Percentiles rank a stretch among this genome's conserved stretches.
Evolutionary conservation across 2,888 invertebrate species (phyloP).

Genomic region (Nipponacmea schrenckii): DNA sequence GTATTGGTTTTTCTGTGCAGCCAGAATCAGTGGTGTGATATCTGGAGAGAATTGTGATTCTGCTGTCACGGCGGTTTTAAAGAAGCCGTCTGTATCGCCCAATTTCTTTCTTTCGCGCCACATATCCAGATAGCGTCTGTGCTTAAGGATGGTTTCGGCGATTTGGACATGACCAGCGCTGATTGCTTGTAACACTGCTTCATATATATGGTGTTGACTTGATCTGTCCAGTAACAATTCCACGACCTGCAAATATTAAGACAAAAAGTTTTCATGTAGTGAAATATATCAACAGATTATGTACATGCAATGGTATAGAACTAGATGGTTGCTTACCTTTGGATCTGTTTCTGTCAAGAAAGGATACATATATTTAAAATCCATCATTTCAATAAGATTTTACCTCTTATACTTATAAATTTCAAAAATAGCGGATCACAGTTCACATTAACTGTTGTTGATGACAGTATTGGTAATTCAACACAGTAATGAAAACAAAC

Average conservation of each 20-base stretch:
- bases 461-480: too few species aligned
- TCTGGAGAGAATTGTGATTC: constrained; percentile 64
- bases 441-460: too few species aligned
- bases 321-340: not conserved
- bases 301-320: too few species aligned
- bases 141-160: constrained; percentile 64
- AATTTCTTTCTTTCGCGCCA: constrained; percentile 53
- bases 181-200: constrained; percentile 64
- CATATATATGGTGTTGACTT: constrained; percentile 61
- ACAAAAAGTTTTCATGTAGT: too few species aligned
- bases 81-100: constrained; percentile 51
- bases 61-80: constrained; percentile 50
- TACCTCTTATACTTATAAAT: too few species aligned
- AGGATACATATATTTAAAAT: not conserved
- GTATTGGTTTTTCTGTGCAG: constrained; percentile 64
- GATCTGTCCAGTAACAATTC: constrained; percentile 59
- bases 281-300: too few species aligned
- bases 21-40: constrained; percentile 63
- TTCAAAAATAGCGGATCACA: too few species aligned
- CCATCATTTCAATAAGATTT: not conserved
- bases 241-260: constrained; percentile 49
- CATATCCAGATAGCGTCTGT: constrained; percentile 60
- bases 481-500: too few species aligned
- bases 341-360: not conserved
- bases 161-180: constrained; percentile 66